Conservation (phyloP, 37 sponge, comb jelly and placozoan genomes). For the Hormiphora californensis region DNA sequence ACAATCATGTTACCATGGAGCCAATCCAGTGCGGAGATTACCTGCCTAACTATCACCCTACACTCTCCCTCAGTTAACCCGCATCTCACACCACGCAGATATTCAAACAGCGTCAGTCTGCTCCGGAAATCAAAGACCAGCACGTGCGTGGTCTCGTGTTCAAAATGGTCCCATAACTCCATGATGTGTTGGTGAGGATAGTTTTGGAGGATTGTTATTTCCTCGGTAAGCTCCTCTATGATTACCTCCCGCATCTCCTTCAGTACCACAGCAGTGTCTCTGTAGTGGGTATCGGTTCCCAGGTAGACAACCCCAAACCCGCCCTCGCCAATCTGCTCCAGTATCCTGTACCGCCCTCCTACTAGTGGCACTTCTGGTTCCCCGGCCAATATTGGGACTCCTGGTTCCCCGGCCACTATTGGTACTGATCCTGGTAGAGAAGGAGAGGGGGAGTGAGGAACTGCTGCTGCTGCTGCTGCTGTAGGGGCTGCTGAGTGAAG, state of each 20-base stretch:
- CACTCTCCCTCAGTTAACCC: neutral
- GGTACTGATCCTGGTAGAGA: too few relatives aligned
- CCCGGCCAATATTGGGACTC: too few relatives aligned
- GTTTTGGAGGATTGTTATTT: neutral
- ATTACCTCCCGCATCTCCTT: slow-evolving; percentile 16
- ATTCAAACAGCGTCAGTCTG: slow-evolving; percentile 32
- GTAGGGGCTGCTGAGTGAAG: neutral
- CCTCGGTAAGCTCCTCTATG: slow-evolving; percentile 34
- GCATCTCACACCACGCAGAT: neutral
- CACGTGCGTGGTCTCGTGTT: neutral
- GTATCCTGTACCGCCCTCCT: neutral
- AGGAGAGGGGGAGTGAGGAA: too few relatives aligned
- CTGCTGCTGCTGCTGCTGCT: neutral
- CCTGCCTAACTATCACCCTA: neutral
- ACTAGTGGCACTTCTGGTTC: too few relatives aligned
- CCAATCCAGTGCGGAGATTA: slow-evolving; percentile 34
- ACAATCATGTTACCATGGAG: slow-evolving; percentile 35
- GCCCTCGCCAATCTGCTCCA: slow-evolving; percentile 1
- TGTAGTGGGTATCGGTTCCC: neutral
- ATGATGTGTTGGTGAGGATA: slow-evolving; percentile 10
- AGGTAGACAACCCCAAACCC: slow-evolving; percentile 44
- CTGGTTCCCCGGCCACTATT: too few relatives aligned
- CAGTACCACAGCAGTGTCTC: neutral
- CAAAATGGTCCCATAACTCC: neutral
- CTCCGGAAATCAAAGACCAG: slow-evolving; percentile 43